phyloP scores from a whole-genome alignment of 2,113 vertebrate species.

The Copsychus sechellarum region DNA sequence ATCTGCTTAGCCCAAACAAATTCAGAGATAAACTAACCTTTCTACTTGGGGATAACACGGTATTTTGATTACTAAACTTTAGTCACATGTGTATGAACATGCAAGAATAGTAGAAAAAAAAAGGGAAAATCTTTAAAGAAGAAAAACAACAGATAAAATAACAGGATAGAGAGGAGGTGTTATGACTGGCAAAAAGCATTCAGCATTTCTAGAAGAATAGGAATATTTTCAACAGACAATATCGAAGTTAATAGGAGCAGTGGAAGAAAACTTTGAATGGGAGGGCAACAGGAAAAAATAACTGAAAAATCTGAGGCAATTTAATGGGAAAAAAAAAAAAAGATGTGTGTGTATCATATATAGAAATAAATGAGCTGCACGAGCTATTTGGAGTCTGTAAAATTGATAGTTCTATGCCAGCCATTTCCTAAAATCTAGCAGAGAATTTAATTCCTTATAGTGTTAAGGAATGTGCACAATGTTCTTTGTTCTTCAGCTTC shows the following conservation, averaged over 20 bases:
- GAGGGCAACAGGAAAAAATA: background rate
- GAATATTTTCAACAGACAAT: background rate
- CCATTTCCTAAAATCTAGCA: background rate
- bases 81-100: background rate
- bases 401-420: background rate
- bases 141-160: background rate
- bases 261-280: background rate
- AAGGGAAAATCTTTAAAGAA: background rate
- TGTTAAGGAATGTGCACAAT: background rate
- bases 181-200: background rate
- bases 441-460: background rate
- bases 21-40: background rate
- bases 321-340: background rate
- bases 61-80: background rate
- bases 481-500: background rate
- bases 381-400: background rate
- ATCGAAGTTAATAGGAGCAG: background rate
- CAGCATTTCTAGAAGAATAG: background rate
- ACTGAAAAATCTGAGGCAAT: background rate
- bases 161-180: background rate
- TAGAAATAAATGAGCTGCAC: background rate
- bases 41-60: background rate
- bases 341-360: rapidly evolving
- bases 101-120: background rate
- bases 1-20: background rate